These are phyloP conservation scores for Enteromius anoplus DNA, from an alignment of 2,797 vertebrate genomes.

Conservation along the genomic window DNA sequence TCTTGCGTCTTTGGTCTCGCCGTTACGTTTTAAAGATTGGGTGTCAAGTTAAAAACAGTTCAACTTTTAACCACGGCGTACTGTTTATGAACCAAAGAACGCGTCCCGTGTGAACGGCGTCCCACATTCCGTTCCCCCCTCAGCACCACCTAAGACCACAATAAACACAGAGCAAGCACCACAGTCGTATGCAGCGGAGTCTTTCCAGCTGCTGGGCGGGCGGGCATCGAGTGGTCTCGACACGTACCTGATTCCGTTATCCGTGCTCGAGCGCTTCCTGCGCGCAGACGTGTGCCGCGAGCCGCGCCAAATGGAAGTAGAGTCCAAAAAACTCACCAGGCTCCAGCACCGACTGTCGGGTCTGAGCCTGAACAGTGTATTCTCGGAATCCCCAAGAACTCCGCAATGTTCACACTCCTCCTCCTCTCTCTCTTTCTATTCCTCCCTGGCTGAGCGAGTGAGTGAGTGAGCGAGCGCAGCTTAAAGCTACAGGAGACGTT, in stretches of 20 bases:
- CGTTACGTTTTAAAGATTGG: background rate
- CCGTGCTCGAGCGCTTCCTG: conserved; percentile 55
- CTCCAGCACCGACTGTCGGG: conserved; percentile 61
- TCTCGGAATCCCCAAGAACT: conserved; percentile 78
- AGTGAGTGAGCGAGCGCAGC: background rate
- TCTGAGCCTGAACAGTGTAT: conserved; percentile 74
- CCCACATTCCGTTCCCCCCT: background rate
- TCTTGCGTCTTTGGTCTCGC: conserved; percentile 11
- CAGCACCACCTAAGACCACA: background rate
- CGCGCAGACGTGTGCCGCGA: conserved; percentile 56
- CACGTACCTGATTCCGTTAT: conserved; percentile 72
- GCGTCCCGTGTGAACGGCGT: background rate
- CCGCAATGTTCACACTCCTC: conserved; percentile 72
- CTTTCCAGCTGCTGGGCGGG: conserved; percentile 13
- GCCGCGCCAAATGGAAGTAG: conserved; percentile 53
- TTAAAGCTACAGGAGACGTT: conserved; percentile 45
- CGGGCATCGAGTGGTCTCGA: conserved; percentile 51
- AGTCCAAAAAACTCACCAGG: conserved; percentile 55
- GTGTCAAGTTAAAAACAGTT: conserved; percentile 22
- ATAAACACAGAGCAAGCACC: conserved; percentile 41
- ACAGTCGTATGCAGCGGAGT: background rate
- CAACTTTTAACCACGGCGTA: conserved; percentile 16
- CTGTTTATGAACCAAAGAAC: background rate
- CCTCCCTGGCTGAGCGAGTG: background rate
- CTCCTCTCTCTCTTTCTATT: conserved; percentile 30